These are phyloP conservation scores for Threskiornis aethiopicus DNA, from an alignment of 2,797 vertebrate genomes.

Conservation along the genomic window DNA sequence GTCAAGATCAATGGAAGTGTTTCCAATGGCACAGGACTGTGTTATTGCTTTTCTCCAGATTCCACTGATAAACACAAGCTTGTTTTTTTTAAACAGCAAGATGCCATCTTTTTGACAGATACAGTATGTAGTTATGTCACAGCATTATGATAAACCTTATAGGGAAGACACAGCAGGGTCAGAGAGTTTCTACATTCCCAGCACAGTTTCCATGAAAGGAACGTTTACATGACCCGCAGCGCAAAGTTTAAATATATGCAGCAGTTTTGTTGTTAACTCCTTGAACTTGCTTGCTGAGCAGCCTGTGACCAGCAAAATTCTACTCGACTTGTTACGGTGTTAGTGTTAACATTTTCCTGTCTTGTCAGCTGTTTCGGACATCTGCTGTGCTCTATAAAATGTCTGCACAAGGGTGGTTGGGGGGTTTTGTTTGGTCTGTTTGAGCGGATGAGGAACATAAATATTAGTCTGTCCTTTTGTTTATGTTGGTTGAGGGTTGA, in stretches of 20 bases:
- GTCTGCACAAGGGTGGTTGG: not conserved
- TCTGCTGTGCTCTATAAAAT: constrained; percentile 65
- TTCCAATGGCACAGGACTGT: constrained; percentile 1
- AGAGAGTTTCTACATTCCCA: constrained; percentile 73
- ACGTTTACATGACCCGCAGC: constrained; percentile 75
- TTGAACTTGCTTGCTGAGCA: constrained; percentile 69
- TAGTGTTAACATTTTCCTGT: constrained; percentile 53
- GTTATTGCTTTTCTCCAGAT: constrained; percentile 55
- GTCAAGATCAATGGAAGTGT: constrained; percentile 25
- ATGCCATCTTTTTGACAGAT: constrained; percentile 73
- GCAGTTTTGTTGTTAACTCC: constrained; percentile 75
- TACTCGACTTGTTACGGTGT: constrained; percentile 24
- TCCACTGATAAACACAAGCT: constrained; percentile 62
- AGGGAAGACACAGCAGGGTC: constrained; percentile 64
- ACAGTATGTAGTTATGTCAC: constrained; percentile 68
- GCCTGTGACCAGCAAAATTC: constrained; percentile 61
- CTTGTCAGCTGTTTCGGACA: constrained; percentile 71
- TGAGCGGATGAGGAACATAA: constrained; percentile 41
- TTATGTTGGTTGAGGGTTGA: constrained; percentile 48
- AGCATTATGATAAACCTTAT: constrained; percentile 71
- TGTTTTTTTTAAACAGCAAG: constrained; percentile 67
- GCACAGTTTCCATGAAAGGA: constrained; percentile 72
- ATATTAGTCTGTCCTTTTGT: constrained; percentile 67
- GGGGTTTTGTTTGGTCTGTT: constrained; percentile 55
- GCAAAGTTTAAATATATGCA: constrained; percentile 78